Percentiles rank a stretch among this genome's conserved stretches.
phyloP scores from a whole-genome alignment of 2,888 invertebrate species.

The Chorisops tibialis region DNA sequence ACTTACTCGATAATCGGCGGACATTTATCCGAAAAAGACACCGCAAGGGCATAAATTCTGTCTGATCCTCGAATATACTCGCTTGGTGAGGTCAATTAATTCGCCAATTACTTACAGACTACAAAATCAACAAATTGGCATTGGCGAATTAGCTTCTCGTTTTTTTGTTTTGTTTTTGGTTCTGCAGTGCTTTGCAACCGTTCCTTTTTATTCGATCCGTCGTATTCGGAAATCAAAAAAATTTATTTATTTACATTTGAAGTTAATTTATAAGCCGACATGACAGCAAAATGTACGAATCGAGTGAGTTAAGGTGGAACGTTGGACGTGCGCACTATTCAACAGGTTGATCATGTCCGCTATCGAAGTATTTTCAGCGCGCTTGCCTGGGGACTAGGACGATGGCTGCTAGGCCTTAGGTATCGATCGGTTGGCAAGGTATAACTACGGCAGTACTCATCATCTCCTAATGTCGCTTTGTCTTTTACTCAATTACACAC shows the following conservation, averaged over 20 bases:
- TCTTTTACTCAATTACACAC: conserved; percentile 30
- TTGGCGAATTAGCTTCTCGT: conserved; percentile 23
- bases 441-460: no score
- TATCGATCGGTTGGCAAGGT: no score
- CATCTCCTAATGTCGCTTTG: conserved; percentile 8
- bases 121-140: conserved; percentile 33
- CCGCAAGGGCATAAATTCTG: conserved; percentile 30
- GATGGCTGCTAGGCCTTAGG: no score
- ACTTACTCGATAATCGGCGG: conserved; percentile 31
- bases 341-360: background rate
- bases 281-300: conserved; percentile 26
- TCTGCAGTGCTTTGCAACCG: no score
- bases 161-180: conserved; percentile 17
- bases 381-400: no score
- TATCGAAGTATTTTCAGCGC: background rate
- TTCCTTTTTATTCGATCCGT: background rate
- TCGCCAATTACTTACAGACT: conserved; percentile 34
- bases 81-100: conserved; percentile 29
- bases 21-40: conserved; percentile 33
- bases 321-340: background rate
- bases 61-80: conserved; percentile 16
- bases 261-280: conserved; percentile 31
- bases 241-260: conserved; percentile 32
- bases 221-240: conserved; percentile 16
- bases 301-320: conserved; percentile 1